Percentiles rank a stretch among this genome's conserved stretches.
phyloP scores from a whole-genome alignment of 2,888 invertebrate species.

The Glomeris marginata region DNA sequence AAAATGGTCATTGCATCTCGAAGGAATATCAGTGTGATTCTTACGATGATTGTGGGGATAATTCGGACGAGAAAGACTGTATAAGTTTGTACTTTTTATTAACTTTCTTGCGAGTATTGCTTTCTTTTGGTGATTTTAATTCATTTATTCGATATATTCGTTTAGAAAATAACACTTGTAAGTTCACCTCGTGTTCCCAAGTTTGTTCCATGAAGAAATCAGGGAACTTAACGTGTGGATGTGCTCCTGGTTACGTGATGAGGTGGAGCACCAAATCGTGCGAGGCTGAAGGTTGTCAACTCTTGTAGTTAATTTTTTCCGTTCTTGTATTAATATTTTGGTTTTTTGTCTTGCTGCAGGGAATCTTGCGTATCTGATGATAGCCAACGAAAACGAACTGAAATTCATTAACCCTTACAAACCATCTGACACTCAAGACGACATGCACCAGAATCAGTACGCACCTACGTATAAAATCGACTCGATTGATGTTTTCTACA shows the following conservation, averaged over 20 bases:
- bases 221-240: constrained; percentile 40
- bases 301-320: background rate
- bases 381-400: constrained; percentile 46
- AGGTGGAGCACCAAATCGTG: constrained; percentile 24
- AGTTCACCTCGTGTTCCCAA: constrained; percentile 62
- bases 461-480: constrained; percentile 37
- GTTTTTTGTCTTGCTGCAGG: constrained; percentile 30
- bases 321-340: background rate
- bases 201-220: constrained; percentile 49
- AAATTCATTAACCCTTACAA: constrained; percentile 47
- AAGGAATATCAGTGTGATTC: constrained; percentile 24
- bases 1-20: constrained; percentile 30
- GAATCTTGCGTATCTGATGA: constrained; percentile 44
- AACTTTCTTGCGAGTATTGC: background rate
- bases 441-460: constrained; percentile 23
- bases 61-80: constrained; percentile 19
- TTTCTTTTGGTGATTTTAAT: background rate
- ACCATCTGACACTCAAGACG: constrained; percentile 33
- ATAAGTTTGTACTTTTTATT: background rate
- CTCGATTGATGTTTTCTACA: constrained; percentile 36
- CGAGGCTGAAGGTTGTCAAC: constrained; percentile 23
- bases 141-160: constrained; percentile 6
- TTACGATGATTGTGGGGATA: constrained; percentile 23
- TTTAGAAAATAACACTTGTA: constrained; percentile 17
- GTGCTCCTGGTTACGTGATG: constrained; percentile 44